phyloP scores from a whole-genome alignment of 2,113 vertebrate species.

The Thunnus thynnus region DNA sequence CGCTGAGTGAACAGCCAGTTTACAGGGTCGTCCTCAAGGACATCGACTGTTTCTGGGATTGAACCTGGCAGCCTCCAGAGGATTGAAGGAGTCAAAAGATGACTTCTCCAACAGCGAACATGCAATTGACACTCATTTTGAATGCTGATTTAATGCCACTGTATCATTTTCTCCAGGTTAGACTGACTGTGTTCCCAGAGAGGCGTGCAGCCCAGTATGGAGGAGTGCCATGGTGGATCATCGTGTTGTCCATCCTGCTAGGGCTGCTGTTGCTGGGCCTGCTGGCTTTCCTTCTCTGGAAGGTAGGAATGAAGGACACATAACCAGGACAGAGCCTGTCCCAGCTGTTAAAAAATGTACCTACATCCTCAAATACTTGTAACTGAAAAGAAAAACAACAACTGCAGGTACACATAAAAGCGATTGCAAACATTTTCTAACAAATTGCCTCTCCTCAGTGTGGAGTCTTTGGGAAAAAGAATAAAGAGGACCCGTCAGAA shows the following conservation, averaged over 20 bases:
- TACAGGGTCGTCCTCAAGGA: too few relatives aligned
- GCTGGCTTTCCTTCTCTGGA: slow-evolving; percentile 94
- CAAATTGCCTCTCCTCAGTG: slow-evolving; percentile 91
- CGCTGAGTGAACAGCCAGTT: too few relatives aligned
- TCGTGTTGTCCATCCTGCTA: slow-evolving; percentile 91
- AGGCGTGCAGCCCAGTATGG: slow-evolving; percentile 84
- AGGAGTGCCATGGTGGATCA: slow-evolving; percentile 95
- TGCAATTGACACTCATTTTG: too few relatives aligned
- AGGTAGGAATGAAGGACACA: slow-evolving; percentile 85
- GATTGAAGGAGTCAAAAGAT: too few relatives aligned
- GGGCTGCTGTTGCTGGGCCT: slow-evolving; percentile 92
- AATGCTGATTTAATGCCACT: not conserved
- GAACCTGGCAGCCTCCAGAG: too few relatives aligned
- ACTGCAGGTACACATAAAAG: slow-evolving; percentile 37
- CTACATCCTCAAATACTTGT: not conserved
- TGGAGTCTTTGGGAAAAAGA: slow-evolving; percentile 97
- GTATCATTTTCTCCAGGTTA: slow-evolving; percentile 81
- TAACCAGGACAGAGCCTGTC: not conserved
- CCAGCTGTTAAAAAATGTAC: not conserved
- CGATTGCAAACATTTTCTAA: slow-evolving; percentile 86
- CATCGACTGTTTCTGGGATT: too few relatives aligned
- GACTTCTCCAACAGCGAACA: too few relatives aligned
- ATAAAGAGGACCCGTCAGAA: slow-evolving; percentile 95
- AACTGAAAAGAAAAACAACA: slow-evolving; percentile 14
- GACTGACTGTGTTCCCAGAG: slow-evolving; percentile 92